phyloP scores from a whole-genome alignment of 1,140 invertebrate species.

The Schlechtendalia chinensis region DNA sequence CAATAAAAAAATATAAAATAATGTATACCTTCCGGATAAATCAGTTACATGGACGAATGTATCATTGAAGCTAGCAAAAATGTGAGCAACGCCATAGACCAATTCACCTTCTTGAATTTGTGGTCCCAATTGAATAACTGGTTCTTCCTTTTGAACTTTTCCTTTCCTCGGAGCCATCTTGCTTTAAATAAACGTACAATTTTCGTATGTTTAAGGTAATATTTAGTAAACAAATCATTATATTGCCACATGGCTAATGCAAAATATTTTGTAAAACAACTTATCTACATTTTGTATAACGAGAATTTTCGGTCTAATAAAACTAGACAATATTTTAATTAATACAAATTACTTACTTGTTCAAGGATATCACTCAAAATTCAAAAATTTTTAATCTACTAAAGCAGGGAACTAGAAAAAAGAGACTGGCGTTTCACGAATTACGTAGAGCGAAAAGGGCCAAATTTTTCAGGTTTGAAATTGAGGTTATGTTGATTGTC shows the following conservation, averaged over 20 bases:
- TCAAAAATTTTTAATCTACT: background rate
- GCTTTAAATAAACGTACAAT: background rate
- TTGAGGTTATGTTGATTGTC: constrained; percentile 36
- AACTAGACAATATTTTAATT: background rate
- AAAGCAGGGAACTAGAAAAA: background rate
- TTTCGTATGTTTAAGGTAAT: no score
- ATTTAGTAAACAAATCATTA: no score
- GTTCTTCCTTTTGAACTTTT: constrained; percentile 94
- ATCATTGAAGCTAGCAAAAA: constrained; percentile 99
- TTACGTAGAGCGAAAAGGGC: background rate
- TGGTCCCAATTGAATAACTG: constrained; percentile 93
- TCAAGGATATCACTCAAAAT: background rate
- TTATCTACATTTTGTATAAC: background rate
- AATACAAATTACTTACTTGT: background rate
- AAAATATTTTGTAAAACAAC: background rate
- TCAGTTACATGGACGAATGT: constrained; percentile 99
- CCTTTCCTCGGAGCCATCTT: constrained; percentile 95
- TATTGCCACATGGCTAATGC: constrained; percentile 24
- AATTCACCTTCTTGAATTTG: constrained; percentile 96
- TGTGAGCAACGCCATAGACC: constrained; percentile 98
- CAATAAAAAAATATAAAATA: no score
- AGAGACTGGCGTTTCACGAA: no score
- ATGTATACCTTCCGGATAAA: constrained; percentile 80
- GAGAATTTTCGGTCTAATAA: background rate
- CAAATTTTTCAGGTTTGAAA: background rate